A percentile compares a stretch with the other conserved stretches of the same genome.
These are phyloP conservation scores for Tiaroga cobitis DNA, from an alignment of 2,797 vertebrate species.

Conservation along the genomic window DNA sequence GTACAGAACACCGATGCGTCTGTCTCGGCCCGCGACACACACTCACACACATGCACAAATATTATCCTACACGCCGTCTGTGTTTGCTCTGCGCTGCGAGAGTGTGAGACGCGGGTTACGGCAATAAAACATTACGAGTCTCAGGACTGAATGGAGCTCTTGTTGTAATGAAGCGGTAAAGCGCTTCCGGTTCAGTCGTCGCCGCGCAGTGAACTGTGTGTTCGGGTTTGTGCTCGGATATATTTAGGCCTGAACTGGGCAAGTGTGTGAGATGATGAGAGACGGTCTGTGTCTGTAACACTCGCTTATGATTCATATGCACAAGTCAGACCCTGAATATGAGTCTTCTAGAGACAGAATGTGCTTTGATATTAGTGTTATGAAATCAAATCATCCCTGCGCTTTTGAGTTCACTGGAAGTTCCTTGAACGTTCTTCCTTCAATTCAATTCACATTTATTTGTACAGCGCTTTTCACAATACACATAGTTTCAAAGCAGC, in stretches of 20 bases:
- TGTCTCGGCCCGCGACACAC: constrained; percentile 12
- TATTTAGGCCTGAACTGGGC: neutral
- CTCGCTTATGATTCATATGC: neutral
- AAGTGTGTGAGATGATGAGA: neutral
- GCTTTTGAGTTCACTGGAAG: no score
- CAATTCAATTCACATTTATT: no score
- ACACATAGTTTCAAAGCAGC: no score
- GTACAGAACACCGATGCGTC: neutral
- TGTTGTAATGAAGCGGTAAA: constrained; percentile 4
- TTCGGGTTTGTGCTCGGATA: neutral
- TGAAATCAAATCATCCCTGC: no score
- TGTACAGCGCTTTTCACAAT: no score
- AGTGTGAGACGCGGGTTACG: neutral
- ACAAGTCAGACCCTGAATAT: no score
- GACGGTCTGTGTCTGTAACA: neutral
- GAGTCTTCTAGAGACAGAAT: no score
- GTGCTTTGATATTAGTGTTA: no score
- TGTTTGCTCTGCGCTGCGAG: neutral
- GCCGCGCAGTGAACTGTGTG: neutral
- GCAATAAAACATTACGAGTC: constrained; percentile 7
- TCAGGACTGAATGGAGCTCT: neutral
- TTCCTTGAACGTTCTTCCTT: no score
- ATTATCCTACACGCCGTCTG: constrained; percentile 22
- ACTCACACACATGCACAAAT: constrained; percentile 36
- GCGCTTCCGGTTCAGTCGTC: constrained; percentile 19